phyloP scores from a whole-genome alignment of 2,797 vertebrate species.

The Novumbra hubbsi region DNA sequence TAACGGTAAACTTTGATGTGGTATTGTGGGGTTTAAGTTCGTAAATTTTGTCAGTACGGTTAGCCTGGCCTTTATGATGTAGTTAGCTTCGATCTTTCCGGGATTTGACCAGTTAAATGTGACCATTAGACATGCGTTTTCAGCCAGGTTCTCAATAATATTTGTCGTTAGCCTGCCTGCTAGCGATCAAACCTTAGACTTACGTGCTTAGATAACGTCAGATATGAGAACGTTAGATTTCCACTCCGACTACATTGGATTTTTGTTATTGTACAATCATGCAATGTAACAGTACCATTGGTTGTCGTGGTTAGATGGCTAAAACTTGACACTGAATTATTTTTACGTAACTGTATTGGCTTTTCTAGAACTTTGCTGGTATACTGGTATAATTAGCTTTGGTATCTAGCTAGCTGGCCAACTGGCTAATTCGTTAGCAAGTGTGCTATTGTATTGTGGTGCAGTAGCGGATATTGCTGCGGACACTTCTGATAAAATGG shows the following conservation, averaged over 20 bases:
- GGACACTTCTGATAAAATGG: not conserved
- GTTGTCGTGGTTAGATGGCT: too few species aligned
- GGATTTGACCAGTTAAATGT: not conserved
- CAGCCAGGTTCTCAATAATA: not conserved
- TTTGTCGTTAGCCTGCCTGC: not conserved
- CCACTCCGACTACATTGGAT: not conserved
- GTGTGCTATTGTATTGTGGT: too few species aligned
- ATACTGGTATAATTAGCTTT: conserved; percentile 20
- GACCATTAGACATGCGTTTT: not conserved
- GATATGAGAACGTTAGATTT: not conserved
- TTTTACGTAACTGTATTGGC: too few species aligned
- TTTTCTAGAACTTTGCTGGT: too few species aligned
- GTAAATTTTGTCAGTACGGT: not conserved
- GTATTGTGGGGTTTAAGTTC: not conserved
- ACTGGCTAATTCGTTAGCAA: not conserved
- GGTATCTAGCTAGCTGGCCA: conserved; percentile 16
- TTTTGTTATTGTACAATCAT: not conserved
- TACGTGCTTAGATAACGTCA: not conserved
- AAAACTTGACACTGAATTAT: too few species aligned
- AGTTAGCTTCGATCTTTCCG: not conserved
- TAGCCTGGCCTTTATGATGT: not conserved
- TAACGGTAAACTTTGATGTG: not conserved
- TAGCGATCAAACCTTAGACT: not conserved
- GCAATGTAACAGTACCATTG: too few species aligned
- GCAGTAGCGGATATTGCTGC: not conserved